Percentiles rank a stretch among this genome's conserved stretches.
These are phyloP conservation scores for Liodrosophila aerea DNA, from an alignment of 2,888 invertebrate genomes.

Conservation along the genomic window DNA sequence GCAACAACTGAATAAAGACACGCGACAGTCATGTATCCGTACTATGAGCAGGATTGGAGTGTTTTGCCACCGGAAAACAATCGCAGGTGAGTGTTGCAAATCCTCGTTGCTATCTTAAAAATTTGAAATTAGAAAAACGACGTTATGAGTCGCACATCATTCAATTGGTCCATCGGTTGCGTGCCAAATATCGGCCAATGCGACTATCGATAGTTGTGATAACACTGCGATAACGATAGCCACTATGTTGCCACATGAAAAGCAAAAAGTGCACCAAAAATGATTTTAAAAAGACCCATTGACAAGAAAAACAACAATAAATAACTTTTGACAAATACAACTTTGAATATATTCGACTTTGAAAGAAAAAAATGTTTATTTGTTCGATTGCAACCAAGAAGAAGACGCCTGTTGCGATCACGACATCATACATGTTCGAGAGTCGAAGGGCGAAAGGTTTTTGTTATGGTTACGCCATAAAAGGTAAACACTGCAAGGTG, in stretches of 20 bases:
- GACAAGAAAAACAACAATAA: too few species aligned
- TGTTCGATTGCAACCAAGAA: too few species aligned
- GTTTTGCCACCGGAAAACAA: slow-evolving; percentile 92
- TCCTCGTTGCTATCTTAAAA: slow-evolving; percentile 10
- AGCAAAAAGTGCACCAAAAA: too few species aligned
- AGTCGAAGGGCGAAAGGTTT: too few species aligned
- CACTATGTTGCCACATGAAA: slow-evolving; percentile 40
- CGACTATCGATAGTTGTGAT: slow-evolving; percentile 38
- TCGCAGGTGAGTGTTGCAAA: slow-evolving; percentile 86
- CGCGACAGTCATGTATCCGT: slow-evolving; percentile 78
- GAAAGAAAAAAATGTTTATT: too few species aligned
- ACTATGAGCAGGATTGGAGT: slow-evolving; percentile 92
- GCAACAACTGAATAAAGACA: slow-evolving; percentile 11
- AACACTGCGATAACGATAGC: slow-evolving; percentile 28
- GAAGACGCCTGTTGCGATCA: too few species aligned
- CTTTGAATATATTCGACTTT: too few species aligned
- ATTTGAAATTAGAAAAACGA: slow-evolving; percentile 23
- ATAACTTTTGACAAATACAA: too few species aligned
- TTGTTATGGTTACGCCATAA: too few species aligned
- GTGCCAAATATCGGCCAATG: slow-evolving; percentile 10
- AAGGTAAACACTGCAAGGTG: too few species aligned
- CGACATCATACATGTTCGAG: too few species aligned
- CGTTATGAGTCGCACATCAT: slow-evolving; percentile 21
- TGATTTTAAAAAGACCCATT: too few species aligned
- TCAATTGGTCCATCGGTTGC: slow-evolving; percentile 14